Base-by-base conservation (phyloP, 2,888 invertebrate genomes). In the Germaria angustata region DNA sequence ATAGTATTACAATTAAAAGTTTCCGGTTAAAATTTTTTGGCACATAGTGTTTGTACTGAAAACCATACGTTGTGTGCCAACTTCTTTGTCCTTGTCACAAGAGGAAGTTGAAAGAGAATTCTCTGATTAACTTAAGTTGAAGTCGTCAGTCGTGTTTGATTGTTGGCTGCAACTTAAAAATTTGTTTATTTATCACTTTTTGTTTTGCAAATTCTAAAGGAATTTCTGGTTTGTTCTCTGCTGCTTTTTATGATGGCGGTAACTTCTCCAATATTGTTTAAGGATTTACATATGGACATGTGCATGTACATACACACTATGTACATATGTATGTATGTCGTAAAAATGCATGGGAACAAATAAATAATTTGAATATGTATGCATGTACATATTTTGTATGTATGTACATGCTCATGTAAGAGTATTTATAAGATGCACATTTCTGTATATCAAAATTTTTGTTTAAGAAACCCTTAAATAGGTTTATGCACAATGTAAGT, bases 181-280 rank as follows among this genome's bases (percentile, higher is more conserved):
- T 59, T n/a, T 55, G 59, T 55, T 65, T 28, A 28, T 28, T 28
- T 28, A 28, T 28, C 3, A 28, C 6, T 36, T n/a, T 49, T 34
- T n/a, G n/a, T n/a, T n/a, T 39, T 46, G 2, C 11, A 20, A 59
- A 55, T 55, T 59, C 24, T 65, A 39, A 66, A 81, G 71, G 71
- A 81, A 76, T 81, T 80, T 76, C 71, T 63, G 46, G 53, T 68
- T 55, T 61, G 20, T 69, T 22, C 4, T 59, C 3, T 9, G 7
- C 46, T 0, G 11, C 24, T 49, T 20, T 24, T 7, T 4, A 5
- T 6, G 7, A 6, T 15, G 6, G 2, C 65, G 39, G 75, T 53
- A 51, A 71, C 61, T 71, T 53, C 53, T 76, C 66, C 59, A 51
- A 36, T 57, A 71, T 73, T 32, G n/a, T n/a, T 53, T 32, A 15